phyloP scores from a whole-genome alignment of 2,113 vertebrate genomes.

The Argyrosomus japonicus region DNA sequence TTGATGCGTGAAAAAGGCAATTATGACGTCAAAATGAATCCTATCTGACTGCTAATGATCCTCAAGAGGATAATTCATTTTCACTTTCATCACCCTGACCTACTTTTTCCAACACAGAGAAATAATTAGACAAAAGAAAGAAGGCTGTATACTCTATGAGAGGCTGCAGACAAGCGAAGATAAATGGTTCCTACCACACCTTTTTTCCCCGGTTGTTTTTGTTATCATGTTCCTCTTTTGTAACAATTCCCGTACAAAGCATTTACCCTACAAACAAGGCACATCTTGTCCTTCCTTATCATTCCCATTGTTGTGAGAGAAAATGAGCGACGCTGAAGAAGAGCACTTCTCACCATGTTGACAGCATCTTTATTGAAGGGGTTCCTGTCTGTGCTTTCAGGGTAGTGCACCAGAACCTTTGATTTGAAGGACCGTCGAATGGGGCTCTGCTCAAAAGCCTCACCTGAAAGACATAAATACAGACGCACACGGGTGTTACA shows the following conservation, averaged over 20 bases:
- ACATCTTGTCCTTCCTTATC: constrained; percentile 7
- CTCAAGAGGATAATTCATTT: background rate
- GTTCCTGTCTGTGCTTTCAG: constrained; percentile 94
- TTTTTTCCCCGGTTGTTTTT: background rate
- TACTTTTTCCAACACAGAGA: constrained; percentile 15
- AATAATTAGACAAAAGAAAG: background rate
- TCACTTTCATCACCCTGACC: constrained; percentile 21
- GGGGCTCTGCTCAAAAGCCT: constrained; percentile 97
- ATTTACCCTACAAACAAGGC: background rate
- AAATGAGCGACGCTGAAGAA: background rate
- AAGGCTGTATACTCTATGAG: background rate
- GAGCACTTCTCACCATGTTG: constrained; percentile 90
- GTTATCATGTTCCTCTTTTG: background rate
- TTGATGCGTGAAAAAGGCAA: background rate
- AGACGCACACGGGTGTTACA: background rate
- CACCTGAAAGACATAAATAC: constrained; percentile 83
- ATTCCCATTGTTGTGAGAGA: background rate
- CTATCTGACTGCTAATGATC: background rate
- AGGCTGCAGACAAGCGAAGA: background rate
- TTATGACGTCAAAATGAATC: background rate
- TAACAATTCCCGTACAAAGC: background rate
- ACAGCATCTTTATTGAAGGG: constrained; percentile 97
- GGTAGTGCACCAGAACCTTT: constrained; percentile 95
- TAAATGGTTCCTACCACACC: background rate
- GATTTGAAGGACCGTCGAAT: constrained; percentile 96